These are phyloP conservation scores for Thaleichthys pacificus DNA, from an alignment of 2,797 vertebrate genomes.

Conservation along the genomic window DNA sequence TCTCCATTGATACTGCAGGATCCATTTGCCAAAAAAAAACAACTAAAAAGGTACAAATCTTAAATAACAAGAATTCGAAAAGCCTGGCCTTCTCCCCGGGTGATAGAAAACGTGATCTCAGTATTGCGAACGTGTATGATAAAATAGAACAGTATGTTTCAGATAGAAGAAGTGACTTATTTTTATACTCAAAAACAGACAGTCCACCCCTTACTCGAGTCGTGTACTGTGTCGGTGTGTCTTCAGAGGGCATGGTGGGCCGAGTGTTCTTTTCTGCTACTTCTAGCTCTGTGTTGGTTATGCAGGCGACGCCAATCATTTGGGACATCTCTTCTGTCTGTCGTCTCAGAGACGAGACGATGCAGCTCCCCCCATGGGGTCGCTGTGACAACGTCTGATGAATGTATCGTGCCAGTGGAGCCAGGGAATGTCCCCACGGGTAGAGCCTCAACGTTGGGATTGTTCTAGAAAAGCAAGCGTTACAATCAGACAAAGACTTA, in stretches of 20 bases:
- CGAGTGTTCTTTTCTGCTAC: constrained; percentile 3
- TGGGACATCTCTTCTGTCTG: constrained; percentile 21
- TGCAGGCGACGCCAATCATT: constrained; percentile 18
- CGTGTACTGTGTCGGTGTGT: constrained; percentile 38
- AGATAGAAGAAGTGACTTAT: constrained; percentile 49
- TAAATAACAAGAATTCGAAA: constrained; percentile 27
- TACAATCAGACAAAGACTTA: constrained; percentile 55
- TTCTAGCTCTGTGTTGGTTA: constrained; percentile 7
- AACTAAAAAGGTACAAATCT: constrained; percentile 20
- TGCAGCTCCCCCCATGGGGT: constrained; percentile 19
- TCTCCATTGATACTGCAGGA: constrained; percentile 5
- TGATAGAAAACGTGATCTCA: constrained; percentile 22
- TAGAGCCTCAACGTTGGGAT: not conserved
- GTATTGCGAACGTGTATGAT: constrained; percentile 27
- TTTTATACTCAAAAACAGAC: constrained; percentile 56
- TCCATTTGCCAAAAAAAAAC: constrained; percentile 21
- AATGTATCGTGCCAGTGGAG: constrained; percentile 55
- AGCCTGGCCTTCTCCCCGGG: constrained; percentile 10
- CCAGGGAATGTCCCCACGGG: constrained; percentile 6
- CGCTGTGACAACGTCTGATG: constrained; percentile 37
- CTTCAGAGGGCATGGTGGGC: not conserved
- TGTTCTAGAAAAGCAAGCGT: constrained; percentile 32
- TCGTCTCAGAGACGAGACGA: constrained; percentile 21
- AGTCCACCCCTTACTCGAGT: constrained; percentile 9
- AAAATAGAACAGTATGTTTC: constrained; percentile 45